Percentiles rank a stretch among this genome's conserved stretches.
phyloP scores from a whole-genome alignment of 2,888 invertebrate species.

The Acronicta aceris region DNA sequence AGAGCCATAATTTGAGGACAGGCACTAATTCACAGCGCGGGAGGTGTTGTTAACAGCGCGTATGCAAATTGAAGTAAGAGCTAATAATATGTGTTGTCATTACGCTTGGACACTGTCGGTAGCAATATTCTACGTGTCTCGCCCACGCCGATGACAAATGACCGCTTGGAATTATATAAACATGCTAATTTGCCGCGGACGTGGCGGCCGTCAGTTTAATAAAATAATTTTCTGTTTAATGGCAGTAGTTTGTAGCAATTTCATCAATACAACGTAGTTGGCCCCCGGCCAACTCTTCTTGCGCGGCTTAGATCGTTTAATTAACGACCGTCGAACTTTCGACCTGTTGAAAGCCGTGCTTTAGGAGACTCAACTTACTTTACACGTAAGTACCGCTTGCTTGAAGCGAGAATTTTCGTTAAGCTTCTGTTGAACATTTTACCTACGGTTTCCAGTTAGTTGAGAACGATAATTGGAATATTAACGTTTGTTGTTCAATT shows the following conservation, averaged over 20 bases:
- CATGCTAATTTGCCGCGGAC: slow-evolving; percentile 73
- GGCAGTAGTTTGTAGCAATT: slow-evolving; percentile 80
- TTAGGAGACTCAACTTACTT: slow-evolving; percentile 79
- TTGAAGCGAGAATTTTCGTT: slow-evolving; percentile 68
- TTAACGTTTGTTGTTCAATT: slow-evolving; percentile 41
- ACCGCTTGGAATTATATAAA: slow-evolving; percentile 67
- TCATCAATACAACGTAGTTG: slow-evolving; percentile 82
- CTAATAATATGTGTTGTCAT: slow-evolving; percentile 61
- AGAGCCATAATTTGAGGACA: slow-evolving; percentile 69
- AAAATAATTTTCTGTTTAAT: slow-evolving; percentile 74
- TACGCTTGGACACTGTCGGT: slow-evolving; percentile 41
- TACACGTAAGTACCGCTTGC: slow-evolving; percentile 71
- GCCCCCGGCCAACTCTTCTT: slow-evolving; percentile 79
- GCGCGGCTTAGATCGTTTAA: slow-evolving; percentile 86
- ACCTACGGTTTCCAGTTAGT: slow-evolving; percentile 31
- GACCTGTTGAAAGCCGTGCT: slow-evolving; percentile 87
- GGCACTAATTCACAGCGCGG: slow-evolving; percentile 68
- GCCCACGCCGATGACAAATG: slow-evolving; percentile 73
- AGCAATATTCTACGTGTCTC: slow-evolving; percentile 61
- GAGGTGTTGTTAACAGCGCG: slow-evolving; percentile 66
- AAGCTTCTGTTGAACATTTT: slow-evolving; percentile 52
- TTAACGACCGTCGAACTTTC: slow-evolving; percentile 87
- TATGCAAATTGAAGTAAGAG: slow-evolving; percentile 72
- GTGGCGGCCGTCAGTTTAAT: slow-evolving; percentile 65
- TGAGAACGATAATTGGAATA: slow-evolving; percentile 45